phyloP scores from a whole-genome alignment of 2,113 vertebrate genomes.

The Sphaerodactylus townsendi region DNA sequence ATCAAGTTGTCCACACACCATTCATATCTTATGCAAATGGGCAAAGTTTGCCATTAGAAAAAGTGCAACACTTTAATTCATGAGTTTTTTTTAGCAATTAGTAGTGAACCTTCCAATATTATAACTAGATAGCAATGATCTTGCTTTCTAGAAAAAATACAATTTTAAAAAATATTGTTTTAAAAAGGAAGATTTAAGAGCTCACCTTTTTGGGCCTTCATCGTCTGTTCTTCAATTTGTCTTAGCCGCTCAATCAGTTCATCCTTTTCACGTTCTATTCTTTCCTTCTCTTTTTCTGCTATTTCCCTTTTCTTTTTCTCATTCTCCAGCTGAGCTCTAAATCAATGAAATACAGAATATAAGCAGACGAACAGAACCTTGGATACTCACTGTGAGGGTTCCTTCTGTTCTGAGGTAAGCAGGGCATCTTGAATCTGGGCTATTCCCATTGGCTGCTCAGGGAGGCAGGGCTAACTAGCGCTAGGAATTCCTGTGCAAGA shows the following conservation, averaged over 20 bases:
- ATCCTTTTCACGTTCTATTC: slow-evolving; percentile 95
- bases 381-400: too few species aligned
- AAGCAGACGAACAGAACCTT: neutral
- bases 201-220: slow-evolving; percentile 94
- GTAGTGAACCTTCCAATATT: neutral
- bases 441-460: too few species aligned
- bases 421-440: too few species aligned
- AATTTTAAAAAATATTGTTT: neutral
- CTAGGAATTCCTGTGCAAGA: too few species aligned
- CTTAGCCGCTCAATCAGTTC: slow-evolving; percentile 91
- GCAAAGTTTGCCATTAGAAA: neutral
- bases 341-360: slow-evolving; percentile 19
- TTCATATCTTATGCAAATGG: neutral
- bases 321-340: slow-evolving; percentile 93
- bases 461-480: too few species aligned
- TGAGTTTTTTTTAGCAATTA: neutral
- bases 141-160: neutral
- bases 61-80: neutral
- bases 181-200: neutral
- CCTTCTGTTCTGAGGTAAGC: neutral
- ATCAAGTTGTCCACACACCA: neutral
- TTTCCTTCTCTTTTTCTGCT: slow-evolving; percentile 96
- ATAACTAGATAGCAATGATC: neutral
- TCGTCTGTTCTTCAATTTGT: slow-evolving; percentile 95
- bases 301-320: slow-evolving; percentile 97